These are phyloP conservation scores for Anoplius nigerrimus DNA, from an alignment of 2,888 invertebrate genomes.

Conservation along the genomic window DNA sequence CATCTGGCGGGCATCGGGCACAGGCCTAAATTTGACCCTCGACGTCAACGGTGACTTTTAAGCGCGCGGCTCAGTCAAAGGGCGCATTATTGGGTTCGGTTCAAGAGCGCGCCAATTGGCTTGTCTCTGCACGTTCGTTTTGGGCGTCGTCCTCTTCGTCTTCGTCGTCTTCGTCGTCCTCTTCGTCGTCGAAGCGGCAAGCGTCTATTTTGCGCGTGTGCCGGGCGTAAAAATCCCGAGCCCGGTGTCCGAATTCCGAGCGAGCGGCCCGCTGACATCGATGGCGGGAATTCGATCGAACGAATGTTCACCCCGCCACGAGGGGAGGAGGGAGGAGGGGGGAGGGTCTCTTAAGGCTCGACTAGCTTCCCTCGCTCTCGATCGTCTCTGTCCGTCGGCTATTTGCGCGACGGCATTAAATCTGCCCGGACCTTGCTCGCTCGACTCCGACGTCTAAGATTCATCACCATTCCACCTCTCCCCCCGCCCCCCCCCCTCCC, in stretches of 20 bases:
- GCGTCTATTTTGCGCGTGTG: slow-evolving; percentile 1
- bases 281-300: slow-evolving; percentile 2
- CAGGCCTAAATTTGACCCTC: slow-evolving; percentile 68
- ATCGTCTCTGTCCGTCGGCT: slow-evolving; percentile 1
- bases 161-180: slow-evolving; percentile 1
- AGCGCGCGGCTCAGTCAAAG: slow-evolving; percentile 65
- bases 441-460: too few relatives aligned
- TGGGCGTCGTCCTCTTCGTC: slow-evolving; percentile 18
- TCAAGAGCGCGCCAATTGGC: slow-evolving; percentile 60
- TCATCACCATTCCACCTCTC: too few relatives aligned
- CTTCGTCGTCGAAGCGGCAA: not conserved
- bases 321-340: not conserved
- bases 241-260: slow-evolving; percentile 1
- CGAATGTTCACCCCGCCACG: not conserved
- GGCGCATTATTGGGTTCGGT: slow-evolving; percentile 67
- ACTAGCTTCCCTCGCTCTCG: not conserved
- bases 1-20: slow-evolving; percentile 21
- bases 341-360: not conserved
- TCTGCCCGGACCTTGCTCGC: not conserved
- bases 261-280: not conserved
- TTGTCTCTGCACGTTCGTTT: too few relatives aligned
- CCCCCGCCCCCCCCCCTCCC: too few relatives aligned
- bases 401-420: slow-evolving; percentile 5
- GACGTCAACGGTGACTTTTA: slow-evolving; percentile 67
- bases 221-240: not conserved